phyloP scores from a whole-genome alignment of 2,888 invertebrate genomes.

The Acronicta alni region DNA sequence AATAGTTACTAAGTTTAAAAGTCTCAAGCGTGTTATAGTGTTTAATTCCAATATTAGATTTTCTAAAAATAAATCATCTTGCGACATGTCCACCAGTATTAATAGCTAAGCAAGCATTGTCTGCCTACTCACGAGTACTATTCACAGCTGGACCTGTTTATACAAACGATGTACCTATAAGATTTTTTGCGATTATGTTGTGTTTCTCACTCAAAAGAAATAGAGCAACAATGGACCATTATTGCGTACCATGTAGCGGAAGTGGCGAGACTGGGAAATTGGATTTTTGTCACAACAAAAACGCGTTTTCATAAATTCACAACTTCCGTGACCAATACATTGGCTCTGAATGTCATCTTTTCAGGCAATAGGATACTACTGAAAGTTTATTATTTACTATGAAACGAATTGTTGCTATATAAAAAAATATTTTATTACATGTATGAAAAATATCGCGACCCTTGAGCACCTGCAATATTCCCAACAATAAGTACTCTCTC shows the following conservation, averaged over 20 bases:
- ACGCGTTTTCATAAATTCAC: too few relatives aligned
- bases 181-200: constrained; percentile 8
- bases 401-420: too few relatives aligned
- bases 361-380: too few relatives aligned
- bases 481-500: too few relatives aligned
- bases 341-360: too few relatives aligned
- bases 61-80: constrained; percentile 57
- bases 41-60: constrained; percentile 36
- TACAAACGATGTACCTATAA: constrained; percentile 22
- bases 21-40: constrained; percentile 38
- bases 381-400: too few relatives aligned
- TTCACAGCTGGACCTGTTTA: constrained; percentile 36
- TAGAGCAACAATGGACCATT: not conserved
- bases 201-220: not conserved
- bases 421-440: too few relatives aligned
- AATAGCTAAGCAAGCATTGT: constrained; percentile 51
- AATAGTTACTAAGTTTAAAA: constrained; percentile 13
- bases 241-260: constrained; percentile 24
- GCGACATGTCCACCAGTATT: constrained; percentile 53
- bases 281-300: constrained; percentile 3
- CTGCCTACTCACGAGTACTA: constrained; percentile 43
- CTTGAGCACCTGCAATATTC: too few relatives aligned
- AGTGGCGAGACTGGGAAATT: constrained; percentile 15
- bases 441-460: too few relatives aligned
- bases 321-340: too few relatives aligned